Evolutionary conservation across 2,113 vertebrate species (phyloP).

Genomic region (Myotis yumanensis): DNA sequence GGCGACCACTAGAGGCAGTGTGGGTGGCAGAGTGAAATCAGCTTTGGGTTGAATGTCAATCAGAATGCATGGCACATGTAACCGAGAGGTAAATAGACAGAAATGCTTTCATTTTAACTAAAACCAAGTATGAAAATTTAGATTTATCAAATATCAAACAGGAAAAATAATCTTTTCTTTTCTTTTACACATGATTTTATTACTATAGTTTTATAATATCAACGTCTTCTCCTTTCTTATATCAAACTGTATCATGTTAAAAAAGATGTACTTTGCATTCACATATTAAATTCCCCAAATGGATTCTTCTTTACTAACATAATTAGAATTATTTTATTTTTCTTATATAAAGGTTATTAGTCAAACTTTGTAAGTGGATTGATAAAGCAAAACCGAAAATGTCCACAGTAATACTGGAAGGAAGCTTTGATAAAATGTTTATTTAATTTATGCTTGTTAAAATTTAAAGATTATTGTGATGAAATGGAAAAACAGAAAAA

Average conservation of each 20-base stretch:
- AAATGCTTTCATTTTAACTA: not conserved
- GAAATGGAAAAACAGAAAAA: not conserved
- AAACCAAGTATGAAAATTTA: not conserved
- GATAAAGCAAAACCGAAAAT: not conserved
- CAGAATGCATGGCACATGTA: not conserved
- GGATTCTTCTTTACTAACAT: not conserved
- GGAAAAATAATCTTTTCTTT: not conserved
- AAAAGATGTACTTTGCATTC: not conserved
- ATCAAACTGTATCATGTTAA: not conserved
- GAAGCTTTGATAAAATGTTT: not conserved
- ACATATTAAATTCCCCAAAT: not conserved
- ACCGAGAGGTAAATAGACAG: not conserved
- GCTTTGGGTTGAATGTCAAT: not conserved
- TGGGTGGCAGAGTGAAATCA: not conserved
- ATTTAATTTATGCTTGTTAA: not conserved
- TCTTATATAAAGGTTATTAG: not conserved
- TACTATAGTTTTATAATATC: not conserved
- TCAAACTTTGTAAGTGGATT: not conserved
- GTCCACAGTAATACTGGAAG: not conserved
- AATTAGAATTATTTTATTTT: not conserved
- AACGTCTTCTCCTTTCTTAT: not conserved
- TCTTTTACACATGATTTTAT: not conserved
- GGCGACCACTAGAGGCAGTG: not conserved
- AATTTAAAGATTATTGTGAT: not conserved
- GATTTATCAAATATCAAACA: not conserved